Conservation (phyloP, 1,140 invertebrate species). For the Formica exsecta region DNA sequence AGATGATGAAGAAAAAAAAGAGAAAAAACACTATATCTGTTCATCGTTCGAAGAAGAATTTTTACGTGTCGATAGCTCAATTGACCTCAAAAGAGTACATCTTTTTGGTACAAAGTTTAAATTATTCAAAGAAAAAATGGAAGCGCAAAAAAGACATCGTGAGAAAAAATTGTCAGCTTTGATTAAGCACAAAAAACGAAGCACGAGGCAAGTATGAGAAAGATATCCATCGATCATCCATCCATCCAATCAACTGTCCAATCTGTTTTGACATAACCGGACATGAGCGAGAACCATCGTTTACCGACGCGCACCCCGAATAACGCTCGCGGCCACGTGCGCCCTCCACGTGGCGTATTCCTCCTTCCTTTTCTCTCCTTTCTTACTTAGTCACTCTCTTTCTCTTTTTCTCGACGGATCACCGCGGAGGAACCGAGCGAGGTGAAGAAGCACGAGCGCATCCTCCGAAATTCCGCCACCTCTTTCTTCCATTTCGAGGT, state of each 20-base stretch:
- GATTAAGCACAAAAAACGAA: neutral
- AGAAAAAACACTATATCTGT: too few relatives aligned
- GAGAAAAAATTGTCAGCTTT: neutral
- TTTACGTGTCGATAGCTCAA: neutral
- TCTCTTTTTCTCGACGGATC: neutral
- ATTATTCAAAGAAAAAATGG: neutral
- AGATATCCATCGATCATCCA: neutral
- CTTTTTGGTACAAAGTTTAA: neutral
- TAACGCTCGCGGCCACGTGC: slow-evolving; percentile 68
- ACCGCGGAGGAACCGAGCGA: neutral
- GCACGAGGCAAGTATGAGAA: neutral
- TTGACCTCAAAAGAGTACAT: neutral
- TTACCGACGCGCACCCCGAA: slow-evolving; percentile 27
- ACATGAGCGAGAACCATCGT: slow-evolving; percentile 16
- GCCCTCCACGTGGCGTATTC: slow-evolving; percentile 70
- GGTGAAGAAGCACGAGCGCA: slow-evolving; percentile 17
- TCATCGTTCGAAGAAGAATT: neutral
- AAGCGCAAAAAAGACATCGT: neutral
- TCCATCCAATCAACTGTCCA: neutral
- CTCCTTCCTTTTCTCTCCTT: slow-evolving; percentile 8
- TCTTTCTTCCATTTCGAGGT: slow-evolving; percentile 60
- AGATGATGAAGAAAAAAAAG: too few relatives aligned
- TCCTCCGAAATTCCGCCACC: slow-evolving; percentile 51
- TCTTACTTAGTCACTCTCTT: neutral
- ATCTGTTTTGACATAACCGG: slow-evolving; percentile 29